These are phyloP conservation scores for Campoletis raptor DNA, from an alignment of 2,888 invertebrate genomes.

Conservation along the genomic window DNA sequence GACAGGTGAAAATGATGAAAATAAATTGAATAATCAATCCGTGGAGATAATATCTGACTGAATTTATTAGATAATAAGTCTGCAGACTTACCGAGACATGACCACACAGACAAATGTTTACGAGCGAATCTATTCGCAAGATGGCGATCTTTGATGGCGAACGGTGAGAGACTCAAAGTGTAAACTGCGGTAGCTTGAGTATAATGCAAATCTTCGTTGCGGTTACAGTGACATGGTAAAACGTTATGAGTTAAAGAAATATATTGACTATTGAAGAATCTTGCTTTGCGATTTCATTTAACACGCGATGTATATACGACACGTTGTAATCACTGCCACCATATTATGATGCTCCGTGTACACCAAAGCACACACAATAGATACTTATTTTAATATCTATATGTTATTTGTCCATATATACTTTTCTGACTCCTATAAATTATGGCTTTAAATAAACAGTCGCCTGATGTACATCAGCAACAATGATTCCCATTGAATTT, in stretches of 20 bases:
- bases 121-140: slow-evolving; percentile 8
- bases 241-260: slow-evolving; percentile 24
- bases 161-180: background rate
- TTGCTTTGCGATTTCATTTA: slow-evolving; percentile 47
- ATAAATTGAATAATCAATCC: slow-evolving; percentile 5
- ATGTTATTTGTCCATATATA: background rate
- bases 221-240: slow-evolving; percentile 26
- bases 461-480: background rate
- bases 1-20: background rate
- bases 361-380: slow-evolving; percentile 32
- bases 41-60: background rate
- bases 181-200: slow-evolving; percentile 41
- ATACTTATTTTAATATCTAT: background rate
- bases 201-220: slow-evolving; percentile 43
- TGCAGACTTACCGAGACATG: background rate
- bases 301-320: slow-evolving; percentile 46
- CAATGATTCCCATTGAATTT: background rate
- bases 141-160: slow-evolving; percentile 2
- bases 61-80: slow-evolving; percentile 21
- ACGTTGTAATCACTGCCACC: slow-evolving; percentile 45
- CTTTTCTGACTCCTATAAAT: background rate
- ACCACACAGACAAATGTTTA: slow-evolving; percentile 18
- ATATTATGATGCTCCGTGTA: background rate
- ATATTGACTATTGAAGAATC: slow-evolving; percentile 34
- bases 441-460: background rate